Conservation (phyloP, 2,113 vertebrate species). For the Cheilinus undulatus region DNA sequence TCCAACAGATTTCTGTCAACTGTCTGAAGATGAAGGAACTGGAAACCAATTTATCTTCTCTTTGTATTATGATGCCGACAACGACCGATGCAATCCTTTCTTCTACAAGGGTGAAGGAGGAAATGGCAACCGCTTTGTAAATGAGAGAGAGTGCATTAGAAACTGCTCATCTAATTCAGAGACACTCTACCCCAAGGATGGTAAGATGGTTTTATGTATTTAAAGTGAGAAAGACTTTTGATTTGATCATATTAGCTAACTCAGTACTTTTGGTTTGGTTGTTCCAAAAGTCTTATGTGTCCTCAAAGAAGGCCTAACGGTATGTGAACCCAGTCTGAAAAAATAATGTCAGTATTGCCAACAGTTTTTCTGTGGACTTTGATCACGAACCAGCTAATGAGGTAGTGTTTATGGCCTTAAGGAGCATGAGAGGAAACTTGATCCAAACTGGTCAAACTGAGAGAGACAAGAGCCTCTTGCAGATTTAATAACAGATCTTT, state of each 20-base stretch:
- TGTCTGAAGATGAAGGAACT: slow-evolving; percentile 41
- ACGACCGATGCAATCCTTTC: slow-evolving; percentile 74
- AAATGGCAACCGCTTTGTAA: slow-evolving; percentile 78
- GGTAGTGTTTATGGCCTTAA: slow-evolving; percentile 32
- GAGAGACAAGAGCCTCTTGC: neutral
- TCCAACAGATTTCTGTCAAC: slow-evolving; percentile 69
- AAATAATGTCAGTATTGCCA: no score
- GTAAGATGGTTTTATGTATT: slow-evolving; percentile 60
- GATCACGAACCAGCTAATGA: slow-evolving; percentile 37
- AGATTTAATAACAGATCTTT: neutral
- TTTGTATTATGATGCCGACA: slow-evolving; percentile 41
- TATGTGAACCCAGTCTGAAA: neutral
- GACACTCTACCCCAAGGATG: slow-evolving; percentile 62
- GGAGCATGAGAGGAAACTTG: slow-evolving; percentile 8
- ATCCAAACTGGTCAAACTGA: neutral
- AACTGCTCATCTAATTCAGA: slow-evolving; percentile 73
- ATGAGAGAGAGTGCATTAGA: slow-evolving; percentile 71
- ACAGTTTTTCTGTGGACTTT: slow-evolving; percentile 62
- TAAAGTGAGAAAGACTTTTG: neutral
- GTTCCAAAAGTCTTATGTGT: neutral
- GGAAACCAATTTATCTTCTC: neutral
- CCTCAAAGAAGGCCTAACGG: neutral
- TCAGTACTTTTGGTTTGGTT: neutral
- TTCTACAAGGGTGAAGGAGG: slow-evolving; percentile 75
- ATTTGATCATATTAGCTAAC: neutral